These are phyloP conservation scores for Tuberolachnus salignus DNA, from an alignment of 2,888 invertebrate species.

Conservation along the genomic window DNA sequence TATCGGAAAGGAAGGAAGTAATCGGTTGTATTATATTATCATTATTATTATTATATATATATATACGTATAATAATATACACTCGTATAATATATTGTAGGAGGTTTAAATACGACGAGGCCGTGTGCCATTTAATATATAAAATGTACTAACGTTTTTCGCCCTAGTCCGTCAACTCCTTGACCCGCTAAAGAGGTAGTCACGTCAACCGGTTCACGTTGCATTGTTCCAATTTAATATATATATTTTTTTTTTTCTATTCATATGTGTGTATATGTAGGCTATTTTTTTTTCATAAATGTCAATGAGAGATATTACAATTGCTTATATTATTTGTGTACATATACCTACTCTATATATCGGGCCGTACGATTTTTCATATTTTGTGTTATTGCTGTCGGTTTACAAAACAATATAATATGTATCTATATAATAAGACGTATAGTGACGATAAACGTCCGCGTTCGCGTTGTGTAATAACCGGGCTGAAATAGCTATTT, in stretches of 20 bases:
- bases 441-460: constrained; percentile 21
- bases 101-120: constrained; percentile 54
- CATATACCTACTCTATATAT: not conserved
- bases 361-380: constrained; percentile 7
- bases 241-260: constrained; percentile 15
- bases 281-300: constrained; percentile 43
- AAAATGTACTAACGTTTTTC: constrained; percentile 53
- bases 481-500: not conserved
- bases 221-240: constrained; percentile 54
- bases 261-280: constrained; percentile 27
- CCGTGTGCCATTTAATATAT: constrained; percentile 53
- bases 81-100: constrained; percentile 31
- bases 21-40: constrained; percentile 16
- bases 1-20: constrained; percentile 56
- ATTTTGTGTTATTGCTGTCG: constrained; percentile 46
- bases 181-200: constrained; percentile 55
- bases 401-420: constrained; percentile 49
- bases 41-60: not conserved
- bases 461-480: constrained; percentile 32
- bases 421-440: too few species aligned
- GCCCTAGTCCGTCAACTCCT: constrained; percentile 56
- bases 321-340: constrained; percentile 23
- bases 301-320: constrained; percentile 41
- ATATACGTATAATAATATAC: not conserved
- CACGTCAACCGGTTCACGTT: constrained; percentile 55